These are phyloP conservation scores for Danio jaintianensis DNA, from an alignment of 2,797 vertebrate species.

Conservation along the genomic window DNA sequence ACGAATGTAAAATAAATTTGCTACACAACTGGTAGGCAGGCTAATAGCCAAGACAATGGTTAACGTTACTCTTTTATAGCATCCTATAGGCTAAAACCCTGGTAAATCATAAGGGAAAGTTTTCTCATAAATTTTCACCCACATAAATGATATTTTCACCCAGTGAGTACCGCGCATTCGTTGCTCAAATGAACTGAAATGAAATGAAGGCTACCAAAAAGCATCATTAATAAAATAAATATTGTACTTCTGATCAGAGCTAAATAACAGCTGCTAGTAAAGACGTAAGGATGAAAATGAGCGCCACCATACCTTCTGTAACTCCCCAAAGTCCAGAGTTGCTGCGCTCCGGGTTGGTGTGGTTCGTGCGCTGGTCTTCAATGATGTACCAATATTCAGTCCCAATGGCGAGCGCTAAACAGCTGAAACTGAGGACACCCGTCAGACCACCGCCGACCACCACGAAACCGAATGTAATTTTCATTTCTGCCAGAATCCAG, in stretches of 20 bases:
- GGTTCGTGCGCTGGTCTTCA: constrained; percentile 72
- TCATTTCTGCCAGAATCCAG: constrained; percentile 59
- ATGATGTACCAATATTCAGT: constrained; percentile 84
- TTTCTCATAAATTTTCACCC: too few species aligned
- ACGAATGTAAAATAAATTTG: too few species aligned
- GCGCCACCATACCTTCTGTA: constrained; percentile 72
- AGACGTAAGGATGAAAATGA: not conserved
- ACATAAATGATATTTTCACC: too few species aligned
- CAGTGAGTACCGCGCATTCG: not conserved
- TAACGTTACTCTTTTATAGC: too few species aligned
- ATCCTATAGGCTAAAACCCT: too few species aligned
- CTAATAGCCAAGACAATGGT: too few species aligned
- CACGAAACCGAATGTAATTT: constrained; percentile 65
- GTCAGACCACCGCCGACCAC: constrained; percentile 75
- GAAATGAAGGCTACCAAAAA: not conserved
- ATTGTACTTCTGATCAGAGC: not conserved
- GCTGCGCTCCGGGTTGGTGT: constrained; percentile 65
- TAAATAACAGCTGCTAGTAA: not conserved
- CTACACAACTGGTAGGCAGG: too few species aligned
- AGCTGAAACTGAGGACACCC: constrained; percentile 78
- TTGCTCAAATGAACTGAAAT: not conserved
- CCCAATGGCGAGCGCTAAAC: constrained; percentile 76
- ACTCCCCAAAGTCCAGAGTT: constrained; percentile 82
- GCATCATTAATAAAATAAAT: not conserved
- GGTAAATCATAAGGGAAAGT: too few species aligned